phyloP scores from a whole-genome alignment of 2,888 invertebrate species.

The Cosmia pyralina region DNA sequence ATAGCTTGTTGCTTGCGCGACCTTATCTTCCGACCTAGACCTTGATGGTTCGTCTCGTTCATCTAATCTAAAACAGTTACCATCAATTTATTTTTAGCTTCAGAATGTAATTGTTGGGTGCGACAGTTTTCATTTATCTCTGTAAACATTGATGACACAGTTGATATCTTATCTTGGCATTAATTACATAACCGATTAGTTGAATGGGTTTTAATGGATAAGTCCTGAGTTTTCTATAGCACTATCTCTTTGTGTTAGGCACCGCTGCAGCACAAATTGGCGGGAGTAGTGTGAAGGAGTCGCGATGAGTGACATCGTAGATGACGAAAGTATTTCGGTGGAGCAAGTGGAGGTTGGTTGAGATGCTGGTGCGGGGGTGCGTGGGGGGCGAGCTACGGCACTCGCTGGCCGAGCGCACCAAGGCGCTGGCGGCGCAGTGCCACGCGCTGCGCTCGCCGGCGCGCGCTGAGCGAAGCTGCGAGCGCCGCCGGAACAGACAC shows the following conservation, averaged over 20 bases:
- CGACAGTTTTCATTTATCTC: constrained; percentile 40
- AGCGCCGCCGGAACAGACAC: constrained; percentile 84
- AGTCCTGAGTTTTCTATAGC: constrained; percentile 16
- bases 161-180: constrained; percentile 66
- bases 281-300: constrained; percentile 38
- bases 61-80: constrained; percentile 65
- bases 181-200: constrained; percentile 61
- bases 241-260: constrained; percentile 50
- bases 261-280: constrained; percentile 20
- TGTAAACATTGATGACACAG: constrained; percentile 21
- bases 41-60: constrained; percentile 72
- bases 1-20: constrained; percentile 60
- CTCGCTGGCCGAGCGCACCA: constrained; percentile 88
- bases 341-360: constrained; percentile 77
- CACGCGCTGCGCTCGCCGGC: constrained; percentile 86
- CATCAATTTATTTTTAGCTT: constrained; percentile 62
- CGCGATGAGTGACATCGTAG: constrained; percentile 69
- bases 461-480: constrained; percentile 78
- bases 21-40: constrained; percentile 79
- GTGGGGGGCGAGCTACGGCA: constrained; percentile 86
- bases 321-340: constrained; percentile 64
- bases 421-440: constrained; percentile 87
- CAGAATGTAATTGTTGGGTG: constrained; percentile 35
- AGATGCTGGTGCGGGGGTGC: constrained; percentile 87
- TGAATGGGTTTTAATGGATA: constrained; percentile 8